Percentiles rank a stretch among this genome's conserved stretches.
These are phyloP conservation scores for Scrobipalpa atriplicella DNA, from an alignment of 2,888 invertebrate genomes.

Conservation along the genomic window DNA sequence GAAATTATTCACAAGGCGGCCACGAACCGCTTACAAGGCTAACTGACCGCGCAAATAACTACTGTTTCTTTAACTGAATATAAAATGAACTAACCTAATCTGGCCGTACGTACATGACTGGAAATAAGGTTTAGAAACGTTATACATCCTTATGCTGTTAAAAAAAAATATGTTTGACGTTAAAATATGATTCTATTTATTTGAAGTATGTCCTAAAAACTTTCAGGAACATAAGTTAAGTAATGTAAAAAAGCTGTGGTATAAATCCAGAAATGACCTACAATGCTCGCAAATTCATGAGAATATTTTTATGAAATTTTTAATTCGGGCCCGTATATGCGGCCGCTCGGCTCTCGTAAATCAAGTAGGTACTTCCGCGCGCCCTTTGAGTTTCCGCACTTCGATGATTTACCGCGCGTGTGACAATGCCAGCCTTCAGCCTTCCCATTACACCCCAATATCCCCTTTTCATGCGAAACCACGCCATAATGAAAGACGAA, in stretches of 20 bases:
- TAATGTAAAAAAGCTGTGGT: too few species aligned
- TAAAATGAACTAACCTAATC: constrained; percentile 37
- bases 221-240: too few species aligned
- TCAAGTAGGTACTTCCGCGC: constrained; percentile 76
- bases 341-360: constrained; percentile 64
- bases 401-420: constrained; percentile 71
- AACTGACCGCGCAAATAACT: constrained; percentile 57
- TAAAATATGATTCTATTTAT: too few species aligned
- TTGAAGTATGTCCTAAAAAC: too few species aligned
- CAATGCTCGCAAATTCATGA: constrained; percentile 58
- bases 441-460: constrained; percentile 66
- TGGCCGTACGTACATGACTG: background rate
- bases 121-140: background rate
- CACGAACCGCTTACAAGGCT: constrained; percentile 58
- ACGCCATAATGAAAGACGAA: constrained; percentile 45
- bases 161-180: too few species aligned
- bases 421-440: constrained; percentile 73
- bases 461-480: constrained; percentile 63
- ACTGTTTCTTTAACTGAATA: constrained; percentile 48
- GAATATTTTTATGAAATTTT: constrained; percentile 67
- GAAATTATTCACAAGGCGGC: constrained; percentile 71
- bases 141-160: too few species aligned
- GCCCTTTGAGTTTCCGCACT: constrained; percentile 74
- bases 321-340: constrained; percentile 70
- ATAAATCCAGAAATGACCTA: constrained; percentile 31